Base-by-base conservation (phyloP, 2,888 invertebrate species). In the Odontothrips loti region DNA sequence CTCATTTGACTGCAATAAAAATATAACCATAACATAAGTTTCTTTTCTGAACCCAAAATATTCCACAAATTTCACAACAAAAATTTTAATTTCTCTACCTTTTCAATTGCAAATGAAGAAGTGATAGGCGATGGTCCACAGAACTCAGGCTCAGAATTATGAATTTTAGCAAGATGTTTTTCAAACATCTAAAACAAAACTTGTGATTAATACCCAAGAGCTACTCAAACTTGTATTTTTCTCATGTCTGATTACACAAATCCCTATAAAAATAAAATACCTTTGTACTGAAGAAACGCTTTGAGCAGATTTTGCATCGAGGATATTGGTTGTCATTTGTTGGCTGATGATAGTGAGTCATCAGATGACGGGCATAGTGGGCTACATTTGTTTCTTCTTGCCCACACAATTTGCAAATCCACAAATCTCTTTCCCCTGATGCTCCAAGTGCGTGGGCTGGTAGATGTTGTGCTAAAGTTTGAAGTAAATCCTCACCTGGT, bases 391-490 rank as follows among this genome's bases (percentile, higher is more conserved):
- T 85, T 81, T 88, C 87, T 11, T 86, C 84, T 68, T 85, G 85
- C n/a, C 87, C 86, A 84, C 89, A 89, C 84, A 88, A 87, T 83
- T 87, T 87, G 83, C 89, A 89, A 43, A 85, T 87, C 89, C 89
- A 89, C 34, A 85, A 85, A n/a, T 86, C 86, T 79, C 86, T 85
- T 51, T 86, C 82, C 83, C 84, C 82, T 51, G 82, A 82, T 0
- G 86, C 86, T 12, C 86, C 86, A 58, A 86, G 83, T 63, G 84
- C 83, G 47, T 84, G 83, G 3, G 85, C 85, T 23, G 86, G 85
- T 75, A 86, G 83, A 80, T 83, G 84, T 79, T 86, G 84, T 9
- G 85, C 85, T 23, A 86, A 80, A 81, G 85, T 83, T 80, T 85
- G 84, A 17, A 83, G 84, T 58, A 84, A 84, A 81, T 84, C 84